phyloP scores from a whole-genome alignment of 1,140 invertebrate genomes.

The Steinernema khuongi region DNA sequence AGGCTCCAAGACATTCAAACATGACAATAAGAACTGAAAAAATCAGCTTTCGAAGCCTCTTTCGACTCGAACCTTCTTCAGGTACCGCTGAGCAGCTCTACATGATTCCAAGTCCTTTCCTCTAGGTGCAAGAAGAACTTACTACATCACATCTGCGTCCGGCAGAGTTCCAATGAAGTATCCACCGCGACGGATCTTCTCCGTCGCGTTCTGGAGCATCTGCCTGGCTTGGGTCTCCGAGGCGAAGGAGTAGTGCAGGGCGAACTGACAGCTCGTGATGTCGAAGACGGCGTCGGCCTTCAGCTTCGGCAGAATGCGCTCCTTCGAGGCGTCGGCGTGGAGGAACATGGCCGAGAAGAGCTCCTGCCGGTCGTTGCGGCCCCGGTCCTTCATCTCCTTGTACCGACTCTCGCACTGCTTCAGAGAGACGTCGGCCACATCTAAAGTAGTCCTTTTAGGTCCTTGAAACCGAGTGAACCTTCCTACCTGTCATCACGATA shows the following conservation, averaged over 20 bases:
- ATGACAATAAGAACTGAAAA: too few relatives aligned
- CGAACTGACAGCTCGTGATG: constrained; percentile 92
- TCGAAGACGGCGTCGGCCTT: constrained; percentile 73
- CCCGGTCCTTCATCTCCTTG: constrained; percentile 59
- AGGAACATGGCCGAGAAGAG: constrained; percentile 83
- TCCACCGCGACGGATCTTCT: constrained; percentile 78
- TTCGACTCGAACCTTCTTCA: too few relatives aligned
- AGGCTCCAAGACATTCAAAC: too few relatives aligned
- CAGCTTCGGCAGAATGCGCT: constrained; percentile 64
- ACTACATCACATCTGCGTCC: constrained; percentile 83
- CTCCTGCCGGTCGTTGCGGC: constrained; percentile 23
- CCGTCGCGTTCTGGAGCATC: constrained; percentile 85
- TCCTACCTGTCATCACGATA: constrained; percentile 74
- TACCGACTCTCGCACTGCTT: constrained; percentile 70
- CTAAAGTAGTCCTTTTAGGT: constrained; percentile 59
- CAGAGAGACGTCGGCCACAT: constrained; percentile 85
- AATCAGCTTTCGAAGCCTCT: too few relatives aligned
- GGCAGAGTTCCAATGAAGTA: constrained; percentile 94
- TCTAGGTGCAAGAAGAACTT: too few relatives aligned
- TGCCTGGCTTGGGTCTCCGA: constrained; percentile 79
- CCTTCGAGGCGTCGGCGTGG: constrained; percentile 69
- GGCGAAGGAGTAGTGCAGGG: constrained; percentile 90
- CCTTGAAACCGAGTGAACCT: constrained; percentile 18
- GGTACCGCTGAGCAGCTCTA: too few relatives aligned
- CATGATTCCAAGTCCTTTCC: constrained; percentile 14